Percentiles rank a stretch among this genome's conserved stretches.
Evolutionary conservation across 2,797 vertebrate genomes (phyloP).

Genomic region (Danio kyathit): DNA sequence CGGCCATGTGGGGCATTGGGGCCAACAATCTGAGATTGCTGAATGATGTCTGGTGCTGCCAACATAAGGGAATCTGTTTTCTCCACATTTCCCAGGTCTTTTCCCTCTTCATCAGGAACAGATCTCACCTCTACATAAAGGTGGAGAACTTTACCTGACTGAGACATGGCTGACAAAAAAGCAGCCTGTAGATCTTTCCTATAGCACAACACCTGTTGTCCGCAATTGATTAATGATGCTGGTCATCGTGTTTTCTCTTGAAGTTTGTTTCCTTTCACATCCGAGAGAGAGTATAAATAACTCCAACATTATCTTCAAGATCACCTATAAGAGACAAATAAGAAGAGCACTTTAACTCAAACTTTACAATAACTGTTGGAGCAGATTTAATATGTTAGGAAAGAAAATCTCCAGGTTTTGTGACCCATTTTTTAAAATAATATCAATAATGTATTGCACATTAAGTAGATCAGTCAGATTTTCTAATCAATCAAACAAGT

Average conservation of each 20-base stretch:
- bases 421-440: neutral
- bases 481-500: neutral
- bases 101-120: constrained; percentile 73
- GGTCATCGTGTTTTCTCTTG: constrained; percentile 19
- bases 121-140: constrained; percentile 85
- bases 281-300: neutral
- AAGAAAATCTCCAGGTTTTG: neutral
- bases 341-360: constrained; percentile 10
- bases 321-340: constrained; percentile 47
- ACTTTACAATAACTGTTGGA: neutral
- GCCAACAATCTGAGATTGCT: constrained; percentile 67
- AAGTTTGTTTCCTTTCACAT: neutral
- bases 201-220: neutral
- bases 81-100: constrained; percentile 67
- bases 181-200: constrained; percentile 18
- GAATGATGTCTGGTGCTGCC: constrained; percentile 69
- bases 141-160: constrained; percentile 85
- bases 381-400: neutral
- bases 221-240: constrained; percentile 4
- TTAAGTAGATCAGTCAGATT: neutral
- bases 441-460: neutral
- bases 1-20: constrained; percentile 53
- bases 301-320: constrained; percentile 31
- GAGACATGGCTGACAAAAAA: constrained; percentile 80
- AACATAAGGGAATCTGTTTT: constrained; percentile 67